Percentiles rank a stretch among this genome's conserved stretches.
These are phyloP conservation scores for Bombus terrestris DNA, from an alignment of 1,140 invertebrate species.

Conservation along the genomic window DNA sequence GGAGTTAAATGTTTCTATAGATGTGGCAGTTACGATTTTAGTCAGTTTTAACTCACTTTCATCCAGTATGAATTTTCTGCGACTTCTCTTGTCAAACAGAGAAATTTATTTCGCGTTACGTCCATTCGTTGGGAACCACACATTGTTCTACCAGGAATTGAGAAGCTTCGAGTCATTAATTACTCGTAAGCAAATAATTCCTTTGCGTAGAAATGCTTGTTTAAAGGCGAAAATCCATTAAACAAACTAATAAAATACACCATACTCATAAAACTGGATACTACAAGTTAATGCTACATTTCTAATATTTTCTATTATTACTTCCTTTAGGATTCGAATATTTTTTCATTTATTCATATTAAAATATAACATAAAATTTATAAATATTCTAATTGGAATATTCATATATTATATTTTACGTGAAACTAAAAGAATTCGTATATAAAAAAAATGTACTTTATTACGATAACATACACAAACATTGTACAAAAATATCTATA, in stretches of 20 bases:
- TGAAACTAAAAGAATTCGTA: background rate
- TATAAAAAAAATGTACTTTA: slow-evolving; percentile 49
- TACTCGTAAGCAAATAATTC: too few relatives aligned
- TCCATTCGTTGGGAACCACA: too few relatives aligned
- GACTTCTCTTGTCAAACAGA: background rate
- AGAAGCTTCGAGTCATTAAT: too few relatives aligned
- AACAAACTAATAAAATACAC: too few relatives aligned
- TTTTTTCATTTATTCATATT: background rate
- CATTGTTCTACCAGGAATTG: background rate
- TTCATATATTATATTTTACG: background rate
- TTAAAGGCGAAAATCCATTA: too few relatives aligned
- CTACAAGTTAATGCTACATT: too few relatives aligned
- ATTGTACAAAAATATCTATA: slow-evolving; percentile 64
- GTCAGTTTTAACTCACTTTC: background rate
- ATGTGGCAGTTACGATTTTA: background rate
- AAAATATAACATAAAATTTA: background rate
- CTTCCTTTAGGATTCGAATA: background rate
- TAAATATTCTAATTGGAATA: background rate
- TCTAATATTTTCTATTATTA: background rate
- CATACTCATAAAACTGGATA: too few relatives aligned
- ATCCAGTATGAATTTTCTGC: background rate
- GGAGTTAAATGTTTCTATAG: background rate
- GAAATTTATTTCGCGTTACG: background rate
- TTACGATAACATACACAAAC: slow-evolving; percentile 48
- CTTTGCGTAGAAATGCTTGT: too few relatives aligned